Percentiles rank a stretch among this genome's conserved stretches.
Conservation (phyloP, 37 sponge, comb jelly and placozoan species). For the Ianthella basta region DNA sequence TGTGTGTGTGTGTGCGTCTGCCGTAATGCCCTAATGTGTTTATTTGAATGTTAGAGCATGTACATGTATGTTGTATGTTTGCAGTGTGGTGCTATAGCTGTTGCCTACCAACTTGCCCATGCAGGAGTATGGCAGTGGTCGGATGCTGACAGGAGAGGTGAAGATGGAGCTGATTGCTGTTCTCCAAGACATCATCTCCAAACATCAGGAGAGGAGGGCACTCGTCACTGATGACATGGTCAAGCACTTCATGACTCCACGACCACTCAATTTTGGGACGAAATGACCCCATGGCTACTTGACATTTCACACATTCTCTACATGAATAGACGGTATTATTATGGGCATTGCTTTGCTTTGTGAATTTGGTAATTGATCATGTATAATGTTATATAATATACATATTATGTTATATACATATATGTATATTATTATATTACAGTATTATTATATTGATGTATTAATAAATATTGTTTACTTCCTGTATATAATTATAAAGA, state of each 20-base stretch:
- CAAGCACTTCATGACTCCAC: constrained; percentile 68
- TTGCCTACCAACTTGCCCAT: neutral
- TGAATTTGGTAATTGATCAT: no score
- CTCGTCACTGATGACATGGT: constrained; percentile 80
- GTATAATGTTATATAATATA: no score
- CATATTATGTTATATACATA: no score
- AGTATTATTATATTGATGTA: no score
- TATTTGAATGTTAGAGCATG: neutral
- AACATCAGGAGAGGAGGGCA: constrained; percentile 61
- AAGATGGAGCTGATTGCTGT: constrained; percentile 80
- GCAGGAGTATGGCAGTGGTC: constrained; percentile 76
- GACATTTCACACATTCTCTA: no score
- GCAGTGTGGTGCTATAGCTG: neutral
- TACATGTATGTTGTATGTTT: neutral
- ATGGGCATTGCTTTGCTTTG: no score
- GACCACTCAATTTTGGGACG: constrained; percentile 64
- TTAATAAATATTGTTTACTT: no score
- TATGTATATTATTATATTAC: no score
- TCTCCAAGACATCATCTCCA: constrained; percentile 60
- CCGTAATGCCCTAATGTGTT: neutral
- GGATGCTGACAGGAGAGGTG: constrained; percentile 79
- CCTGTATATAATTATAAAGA: no score
- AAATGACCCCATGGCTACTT: no score
- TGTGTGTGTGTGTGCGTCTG: no score
- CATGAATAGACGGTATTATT: no score